Evolutionary conservation across 2,888 invertebrate genomes (phyloP).

Genomic region (Fragum whitleyi): DNA sequence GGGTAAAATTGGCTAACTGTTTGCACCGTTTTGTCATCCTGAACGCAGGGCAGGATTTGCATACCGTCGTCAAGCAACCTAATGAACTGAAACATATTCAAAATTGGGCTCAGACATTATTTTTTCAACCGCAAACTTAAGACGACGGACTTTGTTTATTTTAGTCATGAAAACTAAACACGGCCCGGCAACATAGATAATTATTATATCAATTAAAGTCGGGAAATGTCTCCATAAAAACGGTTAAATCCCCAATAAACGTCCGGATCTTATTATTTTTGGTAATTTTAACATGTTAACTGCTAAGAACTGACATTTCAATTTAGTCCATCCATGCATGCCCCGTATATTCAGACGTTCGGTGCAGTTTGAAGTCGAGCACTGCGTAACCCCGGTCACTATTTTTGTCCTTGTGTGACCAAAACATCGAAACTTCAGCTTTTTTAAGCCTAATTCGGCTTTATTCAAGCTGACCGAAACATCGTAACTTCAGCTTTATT

Average conservation of each 20-base stretch:
- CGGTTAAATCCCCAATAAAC: constrained; percentile 8
- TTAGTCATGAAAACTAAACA: constrained; percentile 13
- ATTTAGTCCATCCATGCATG: constrained; percentile 10
- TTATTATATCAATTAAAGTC: constrained; percentile 9
- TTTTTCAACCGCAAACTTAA: background rate
- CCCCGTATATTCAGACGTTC: background rate
- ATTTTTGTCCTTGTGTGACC: too few relatives aligned
- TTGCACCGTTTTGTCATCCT: too few relatives aligned
- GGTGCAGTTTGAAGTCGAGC: constrained; percentile 3
- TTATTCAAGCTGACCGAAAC: too few relatives aligned
- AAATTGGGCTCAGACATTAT: too few relatives aligned
- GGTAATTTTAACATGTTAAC: constrained; percentile 25
- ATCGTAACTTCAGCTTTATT: too few relatives aligned
- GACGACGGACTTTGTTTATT: constrained; percentile 2
- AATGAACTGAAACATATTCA: too few relatives aligned
- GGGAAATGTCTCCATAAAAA: background rate
- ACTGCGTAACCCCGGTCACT: constrained; percentile 11
- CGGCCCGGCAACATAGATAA: constrained; percentile 1
- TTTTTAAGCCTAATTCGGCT: too few relatives aligned
- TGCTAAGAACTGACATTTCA: constrained; percentile 15
- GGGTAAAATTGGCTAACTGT: too few relatives aligned
- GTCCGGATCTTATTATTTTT: constrained; percentile 14
- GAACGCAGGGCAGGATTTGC: too few relatives aligned
- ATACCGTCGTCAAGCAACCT: too few relatives aligned
- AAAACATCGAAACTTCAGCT: too few relatives aligned